Evolutionary conservation across 2,888 invertebrate species (phyloP), one percentile per base, ranked within the genome.

Genomic region (Corythucha ciliata): DNA sequence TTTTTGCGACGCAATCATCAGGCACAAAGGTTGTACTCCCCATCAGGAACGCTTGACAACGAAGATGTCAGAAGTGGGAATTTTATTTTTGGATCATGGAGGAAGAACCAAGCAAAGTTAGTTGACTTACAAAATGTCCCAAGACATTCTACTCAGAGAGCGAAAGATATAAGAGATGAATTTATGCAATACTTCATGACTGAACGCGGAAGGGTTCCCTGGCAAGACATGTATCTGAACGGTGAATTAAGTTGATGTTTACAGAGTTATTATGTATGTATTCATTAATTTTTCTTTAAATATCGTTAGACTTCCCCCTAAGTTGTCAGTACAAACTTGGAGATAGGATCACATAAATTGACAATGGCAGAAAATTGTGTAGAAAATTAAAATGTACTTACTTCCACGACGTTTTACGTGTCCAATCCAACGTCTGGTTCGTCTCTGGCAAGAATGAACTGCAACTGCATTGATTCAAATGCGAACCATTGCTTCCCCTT

Each of bases 161-260:
- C 51, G 12, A 50, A 50, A 52, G 25, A 14, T 20, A 33, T 22
- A 18, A 50, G 51, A 26, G 51, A 50, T 52, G 51, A 50, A 20
- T 50, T 29, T 52, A 52, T 50, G 51, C 36, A 50, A 3, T 49
- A 50, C 47, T 42, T 42, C 8, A 42, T 50, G 22, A 46, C 36
- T 50, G 51, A 20, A 52, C 52, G 18, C 6, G 51, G 48, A 16
- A 34, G 25, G 8, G 5, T 50, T 12, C 27, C 51, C 6, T 50
- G 51, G 51, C 51, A 50, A 50, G 42, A 42, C 16, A 12, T n/a
- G 4, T 42, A 42, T 42, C 21, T 39, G 10, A 12, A 12, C 10
- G 29, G 12, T 29, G 29, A 12, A 29, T 8, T 10, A 10, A 12
- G 12, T 29, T 29, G 10, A 8, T 29, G 12, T 8, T 29, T 10